phyloP scores from a whole-genome alignment of 2,797 vertebrate genomes.

The Pteronotus mesoamericanus region DNA sequence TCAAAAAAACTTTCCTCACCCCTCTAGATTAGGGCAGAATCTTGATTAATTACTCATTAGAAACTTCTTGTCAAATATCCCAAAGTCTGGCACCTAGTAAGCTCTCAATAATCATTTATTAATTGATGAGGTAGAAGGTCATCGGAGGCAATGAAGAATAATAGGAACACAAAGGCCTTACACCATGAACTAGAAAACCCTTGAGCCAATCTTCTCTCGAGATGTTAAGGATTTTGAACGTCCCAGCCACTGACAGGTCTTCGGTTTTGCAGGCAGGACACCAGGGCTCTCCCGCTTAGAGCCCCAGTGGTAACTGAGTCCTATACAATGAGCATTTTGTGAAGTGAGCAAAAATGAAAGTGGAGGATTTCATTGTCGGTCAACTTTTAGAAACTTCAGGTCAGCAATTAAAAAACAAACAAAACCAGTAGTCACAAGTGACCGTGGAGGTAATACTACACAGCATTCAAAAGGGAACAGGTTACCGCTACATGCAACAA shows the following conservation, averaged over 20 bases:
- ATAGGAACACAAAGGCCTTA: not conserved
- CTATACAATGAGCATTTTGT: not conserved
- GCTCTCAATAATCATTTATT: not conserved
- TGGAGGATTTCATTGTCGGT: not conserved
- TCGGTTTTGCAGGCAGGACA: not conserved
- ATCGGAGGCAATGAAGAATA: not conserved
- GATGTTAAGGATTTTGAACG: not conserved
- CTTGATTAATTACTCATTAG: not conserved
- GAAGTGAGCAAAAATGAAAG: not conserved
- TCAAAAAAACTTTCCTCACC: not conserved
- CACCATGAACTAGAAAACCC: not conserved
- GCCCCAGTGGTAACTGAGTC: not conserved
- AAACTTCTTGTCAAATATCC: not conserved
- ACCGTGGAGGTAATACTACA: not conserved
- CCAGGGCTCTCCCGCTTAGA: not conserved
- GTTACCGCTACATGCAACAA: accelerated
- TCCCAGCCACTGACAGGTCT: not conserved
- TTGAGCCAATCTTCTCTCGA: not conserved
- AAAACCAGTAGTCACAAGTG: not conserved
- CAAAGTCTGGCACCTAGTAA: not conserved
- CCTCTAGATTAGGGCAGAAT: not conserved
- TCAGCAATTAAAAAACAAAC: not conserved
- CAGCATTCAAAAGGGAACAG: not conserved
- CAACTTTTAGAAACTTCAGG: not conserved
- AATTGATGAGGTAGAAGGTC: not conserved